A percentile compares a stretch with the other conserved stretches of the same genome.
Conservation (phyloP, 2,888 invertebrate species). For the Sminthurinus aureus region DNA sequence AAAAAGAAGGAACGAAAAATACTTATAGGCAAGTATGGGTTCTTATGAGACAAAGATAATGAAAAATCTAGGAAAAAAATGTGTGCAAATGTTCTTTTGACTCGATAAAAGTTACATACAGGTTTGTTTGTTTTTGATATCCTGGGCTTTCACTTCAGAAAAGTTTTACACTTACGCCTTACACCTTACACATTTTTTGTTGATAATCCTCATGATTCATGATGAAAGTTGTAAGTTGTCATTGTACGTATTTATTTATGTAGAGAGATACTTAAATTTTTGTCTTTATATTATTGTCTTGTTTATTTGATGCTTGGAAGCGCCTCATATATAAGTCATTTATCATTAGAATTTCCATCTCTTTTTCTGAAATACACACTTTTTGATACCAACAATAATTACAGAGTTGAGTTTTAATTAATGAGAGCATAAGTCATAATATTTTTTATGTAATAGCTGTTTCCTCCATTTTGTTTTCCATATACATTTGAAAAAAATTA, state of each 20-base stretch:
- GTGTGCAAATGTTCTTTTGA: too few species aligned
- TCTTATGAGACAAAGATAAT: background rate
- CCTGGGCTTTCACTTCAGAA: background rate
- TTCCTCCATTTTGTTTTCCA: background rate
- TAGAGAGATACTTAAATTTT: background rate
- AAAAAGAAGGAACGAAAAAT: background rate
- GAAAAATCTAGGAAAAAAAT: background rate
- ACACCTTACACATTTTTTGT: background rate
- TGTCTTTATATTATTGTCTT: slow-evolving; percentile 41
- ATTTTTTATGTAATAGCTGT: background rate
- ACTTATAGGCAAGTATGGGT: background rate
- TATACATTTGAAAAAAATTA: background rate
- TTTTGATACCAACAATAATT: background rate
- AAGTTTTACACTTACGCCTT: background rate
- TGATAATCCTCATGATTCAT: background rate
- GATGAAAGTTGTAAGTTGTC: background rate
- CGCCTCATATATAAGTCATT: slow-evolving; percentile 37
- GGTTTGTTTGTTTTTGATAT: background rate
- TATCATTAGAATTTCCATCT: background rate
- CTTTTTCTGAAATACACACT: background rate
- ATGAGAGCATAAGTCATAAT: background rate
- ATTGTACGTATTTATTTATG: background rate
- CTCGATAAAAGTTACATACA: background rate
- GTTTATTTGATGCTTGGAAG: slow-evolving; percentile 37
- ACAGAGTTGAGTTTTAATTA: background rate